Evolutionary conservation across 2,797 vertebrate species (phyloP), one percentile per base, ranked within the genome.

Genomic region (Hafferia zeledoni): DNA sequence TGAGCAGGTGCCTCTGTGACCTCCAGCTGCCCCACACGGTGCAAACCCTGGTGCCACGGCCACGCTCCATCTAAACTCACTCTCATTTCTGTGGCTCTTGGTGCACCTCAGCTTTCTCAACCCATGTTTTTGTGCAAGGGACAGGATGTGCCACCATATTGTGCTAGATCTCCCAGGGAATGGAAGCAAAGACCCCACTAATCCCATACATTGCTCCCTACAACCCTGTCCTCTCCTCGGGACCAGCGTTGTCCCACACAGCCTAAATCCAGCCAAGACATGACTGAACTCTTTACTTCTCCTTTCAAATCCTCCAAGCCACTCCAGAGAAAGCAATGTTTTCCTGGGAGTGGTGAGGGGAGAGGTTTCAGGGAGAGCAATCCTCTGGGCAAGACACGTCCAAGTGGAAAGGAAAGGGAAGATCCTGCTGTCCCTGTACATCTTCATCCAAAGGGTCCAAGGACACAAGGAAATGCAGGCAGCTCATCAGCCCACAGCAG

Each of bases 341-440:
- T 87, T 31, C 33, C 37, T 39, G 52, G 68, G 27, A 72, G 31
- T 1, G 2, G 13, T 2, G 4, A 67, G 17, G 11, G 46, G 4
- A 83, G 31, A 60, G 16, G 3, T 52, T 76, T 52, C n/a, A 39
- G 43, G 27, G 41, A 83, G 35, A 83, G 14, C 52, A 67, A 80
- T 22, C 28, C 35, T 55, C 35, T 5, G 15, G 10, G 13, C 33
- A 77, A 72, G 23, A 6, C 0, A 0, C 9, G 8, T 61, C 39
- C 55, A 77, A 4, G 17, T 33, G 25, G 72, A 46, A 59, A 52
- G 52, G n/a, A 33, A 72, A 52, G 22, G 27, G 55, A 43, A 53
- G 71, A 30, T 28, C 20, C 35, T 75, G 49, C 65, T 81, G 37
- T 70, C 9, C 20, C 19, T 52, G 20, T 7, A 1, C 7, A 7